Conservation (phyloP, 2,888 invertebrate species). For the Latrodectus elegans region DNA sequence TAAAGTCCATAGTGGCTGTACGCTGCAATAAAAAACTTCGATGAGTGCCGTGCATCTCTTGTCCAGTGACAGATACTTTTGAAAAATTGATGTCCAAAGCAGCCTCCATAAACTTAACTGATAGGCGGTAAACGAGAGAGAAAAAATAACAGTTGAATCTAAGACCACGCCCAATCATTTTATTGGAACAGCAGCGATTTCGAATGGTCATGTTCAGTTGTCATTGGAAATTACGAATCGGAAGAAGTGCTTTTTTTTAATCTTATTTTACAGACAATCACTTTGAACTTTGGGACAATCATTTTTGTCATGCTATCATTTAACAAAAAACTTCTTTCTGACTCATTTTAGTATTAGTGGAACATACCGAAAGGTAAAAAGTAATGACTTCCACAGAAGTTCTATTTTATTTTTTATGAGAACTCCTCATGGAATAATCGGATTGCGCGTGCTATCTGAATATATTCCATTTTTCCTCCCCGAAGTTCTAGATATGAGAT, state of each 20-base stretch:
- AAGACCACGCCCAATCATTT: constrained; percentile 63
- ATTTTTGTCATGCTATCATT: constrained; percentile 53
- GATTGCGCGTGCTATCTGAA: no score
- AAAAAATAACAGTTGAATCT: constrained; percentile 16
- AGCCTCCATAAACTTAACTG: constrained; percentile 49
- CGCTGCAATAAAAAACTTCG: constrained; percentile 51
- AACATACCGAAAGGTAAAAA: not conserved
- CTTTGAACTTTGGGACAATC: constrained; percentile 2
- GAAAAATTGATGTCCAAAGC: constrained; percentile 58
- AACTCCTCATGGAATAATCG: no score
- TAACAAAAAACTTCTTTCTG: constrained; percentile 19
- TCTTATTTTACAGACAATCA: constrained; percentile 4
- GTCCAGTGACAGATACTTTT: constrained; percentile 47
- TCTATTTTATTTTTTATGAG: not conserved
- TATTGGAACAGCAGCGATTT: constrained; percentile 45
- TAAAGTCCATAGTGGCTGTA: constrained; percentile 34
- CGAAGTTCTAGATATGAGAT: no score
- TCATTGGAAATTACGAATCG: constrained; percentile 63
- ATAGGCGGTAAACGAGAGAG: constrained; percentile 2
- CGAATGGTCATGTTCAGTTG: constrained; percentile 51
- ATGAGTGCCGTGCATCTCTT: constrained; percentile 54
- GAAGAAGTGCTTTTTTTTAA: constrained; percentile 14
- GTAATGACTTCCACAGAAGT: constrained; percentile 25
- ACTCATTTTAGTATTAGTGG: not conserved
- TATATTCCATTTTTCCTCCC: no score